phyloP scores from a whole-genome alignment of 1,140 invertebrate genomes.

The Onthophagus taurus region DNA sequence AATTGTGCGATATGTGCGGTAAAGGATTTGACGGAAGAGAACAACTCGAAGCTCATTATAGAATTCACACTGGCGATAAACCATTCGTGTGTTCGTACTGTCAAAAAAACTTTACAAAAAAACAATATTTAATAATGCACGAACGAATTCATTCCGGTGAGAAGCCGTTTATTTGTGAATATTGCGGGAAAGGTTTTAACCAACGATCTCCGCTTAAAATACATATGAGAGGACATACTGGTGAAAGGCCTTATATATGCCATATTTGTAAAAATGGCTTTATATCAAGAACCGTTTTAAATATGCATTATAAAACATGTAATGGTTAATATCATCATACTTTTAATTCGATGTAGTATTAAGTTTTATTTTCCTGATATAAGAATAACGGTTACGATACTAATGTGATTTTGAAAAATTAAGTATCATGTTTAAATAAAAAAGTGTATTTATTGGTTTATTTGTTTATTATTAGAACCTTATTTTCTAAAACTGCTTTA shows the following conservation, averaged over 20 bases:
- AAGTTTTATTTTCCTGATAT: neutral
- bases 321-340: neutral
- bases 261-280: constrained; percentile 53
- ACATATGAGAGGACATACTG: constrained; percentile 28
- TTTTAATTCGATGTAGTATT: neutral
- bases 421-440: too few species aligned
- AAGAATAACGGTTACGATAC: too few species aligned
- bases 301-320: neutral
- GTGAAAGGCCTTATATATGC: constrained; percentile 65
- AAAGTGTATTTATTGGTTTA: too few species aligned
- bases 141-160: constrained; percentile 32
- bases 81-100: constrained; percentile 47
- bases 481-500: too few species aligned
- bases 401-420: too few species aligned
- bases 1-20: constrained; percentile 14
- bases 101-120: constrained; percentile 44
- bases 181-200: constrained; percentile 22
- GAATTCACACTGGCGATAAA: constrained; percentile 28
- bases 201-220: constrained; percentile 26
- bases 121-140: constrained; percentile 39
- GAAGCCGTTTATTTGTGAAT: constrained; percentile 20
- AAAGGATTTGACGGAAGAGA: constrained; percentile 14
- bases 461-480: too few species aligned
- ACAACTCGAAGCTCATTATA: constrained; percentile 5
- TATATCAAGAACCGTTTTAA: constrained; percentile 14